These are phyloP conservation scores for Pocillopora grandis DNA, from an alignment of 92 coral and sea anemone species.

Conservation along the genomic window DNA sequence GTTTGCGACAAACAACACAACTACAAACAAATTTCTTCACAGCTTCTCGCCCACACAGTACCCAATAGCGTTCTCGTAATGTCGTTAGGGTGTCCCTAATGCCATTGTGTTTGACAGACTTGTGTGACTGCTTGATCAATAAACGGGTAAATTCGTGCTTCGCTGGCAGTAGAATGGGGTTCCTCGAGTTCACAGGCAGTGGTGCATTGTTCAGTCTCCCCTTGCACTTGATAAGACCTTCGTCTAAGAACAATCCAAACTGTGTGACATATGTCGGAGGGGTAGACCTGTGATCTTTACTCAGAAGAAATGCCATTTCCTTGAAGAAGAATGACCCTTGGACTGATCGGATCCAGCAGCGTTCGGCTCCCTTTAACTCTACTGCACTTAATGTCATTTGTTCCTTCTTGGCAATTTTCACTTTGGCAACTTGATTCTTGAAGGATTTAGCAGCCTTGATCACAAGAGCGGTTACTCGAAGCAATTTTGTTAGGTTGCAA, in stretches of 20 bases:
- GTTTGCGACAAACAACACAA: conserved; percentile 16
- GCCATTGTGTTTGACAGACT: conserved; percentile 21
- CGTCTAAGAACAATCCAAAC: conserved; percentile 45
- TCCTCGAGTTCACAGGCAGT: conserved; percentile 31
- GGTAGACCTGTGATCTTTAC: conserved; percentile 14
- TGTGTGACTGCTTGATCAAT: conserved; percentile 29
- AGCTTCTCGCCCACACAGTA: conserved; percentile 39
- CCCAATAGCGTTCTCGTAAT: conserved; percentile 38
- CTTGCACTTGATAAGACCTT: conserved; percentile 36
- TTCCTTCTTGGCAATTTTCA: conserved; percentile 10
- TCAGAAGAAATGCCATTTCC: conserved; percentile 47
- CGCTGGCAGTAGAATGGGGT: conserved; percentile 60
- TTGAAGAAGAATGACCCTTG: conserved; percentile 49
- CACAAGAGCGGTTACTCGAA: conserved; percentile 62
- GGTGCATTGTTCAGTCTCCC: conserved; percentile 63
- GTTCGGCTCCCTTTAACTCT: conserved; percentile 59
- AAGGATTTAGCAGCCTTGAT: conserved; percentile 26
- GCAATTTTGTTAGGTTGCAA: conserved; percentile 34
- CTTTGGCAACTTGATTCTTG: conserved; percentile 1
- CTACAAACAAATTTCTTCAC: conserved; percentile 13
- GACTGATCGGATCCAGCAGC: conserved; percentile 61
- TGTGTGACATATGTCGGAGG: conserved; percentile 35
- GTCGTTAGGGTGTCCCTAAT: conserved; percentile 33
- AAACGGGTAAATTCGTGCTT: conserved; percentile 29
- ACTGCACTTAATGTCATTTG: conserved; percentile 33